These are phyloP conservation scores for Cryptocheilus praepositus DNA, from an alignment of 2,888 invertebrate genomes.

Conservation along the genomic window DNA sequence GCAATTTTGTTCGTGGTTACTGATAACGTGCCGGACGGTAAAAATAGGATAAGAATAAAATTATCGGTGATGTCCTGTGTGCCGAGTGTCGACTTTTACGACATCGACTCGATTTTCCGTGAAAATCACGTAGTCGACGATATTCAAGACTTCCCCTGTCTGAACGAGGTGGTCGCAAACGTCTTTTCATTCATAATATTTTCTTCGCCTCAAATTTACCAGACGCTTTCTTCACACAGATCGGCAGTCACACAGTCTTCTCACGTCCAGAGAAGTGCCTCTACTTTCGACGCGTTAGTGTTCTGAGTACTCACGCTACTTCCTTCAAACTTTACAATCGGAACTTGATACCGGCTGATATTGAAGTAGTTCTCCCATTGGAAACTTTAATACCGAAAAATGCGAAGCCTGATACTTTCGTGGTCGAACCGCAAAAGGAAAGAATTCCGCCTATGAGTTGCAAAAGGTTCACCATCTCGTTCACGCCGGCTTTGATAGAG, in stretches of 20 bases:
- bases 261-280: slow-evolving; percentile 67
- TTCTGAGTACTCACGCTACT: slow-evolving; percentile 65
- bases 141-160: slow-evolving; percentile 76
- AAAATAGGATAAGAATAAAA: slow-evolving; percentile 75
- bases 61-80: slow-evolving; percentile 78
- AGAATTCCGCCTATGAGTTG: slow-evolving; percentile 70
- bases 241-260: slow-evolving; percentile 69
- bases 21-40: slow-evolving; percentile 75
- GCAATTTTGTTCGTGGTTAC: slow-evolving; percentile 68
- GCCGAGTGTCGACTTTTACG: slow-evolving; percentile 78
- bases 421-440: slow-evolving; percentile 61
- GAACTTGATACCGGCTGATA: slow-evolving; percentile 68
- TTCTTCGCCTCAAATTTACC: background rate
- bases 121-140: slow-evolving; percentile 79
- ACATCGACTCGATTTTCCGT: slow-evolving; percentile 78
- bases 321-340: slow-evolving; percentile 72
- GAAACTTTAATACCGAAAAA: slow-evolving; percentile 54
- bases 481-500: slow-evolving; percentile 72
- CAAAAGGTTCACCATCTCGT: slow-evolving; percentile 68
- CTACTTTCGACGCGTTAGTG: slow-evolving; percentile 71
- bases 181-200: too few species aligned
- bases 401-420: slow-evolving; percentile 60
- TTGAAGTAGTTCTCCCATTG: slow-evolving; percentile 49
- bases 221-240: slow-evolving; percentile 50
- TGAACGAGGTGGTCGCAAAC: slow-evolving; percentile 69